Evolutionary conservation across 2,113 vertebrate species (phyloP).

Genomic region (Silurus asotus): DNA sequence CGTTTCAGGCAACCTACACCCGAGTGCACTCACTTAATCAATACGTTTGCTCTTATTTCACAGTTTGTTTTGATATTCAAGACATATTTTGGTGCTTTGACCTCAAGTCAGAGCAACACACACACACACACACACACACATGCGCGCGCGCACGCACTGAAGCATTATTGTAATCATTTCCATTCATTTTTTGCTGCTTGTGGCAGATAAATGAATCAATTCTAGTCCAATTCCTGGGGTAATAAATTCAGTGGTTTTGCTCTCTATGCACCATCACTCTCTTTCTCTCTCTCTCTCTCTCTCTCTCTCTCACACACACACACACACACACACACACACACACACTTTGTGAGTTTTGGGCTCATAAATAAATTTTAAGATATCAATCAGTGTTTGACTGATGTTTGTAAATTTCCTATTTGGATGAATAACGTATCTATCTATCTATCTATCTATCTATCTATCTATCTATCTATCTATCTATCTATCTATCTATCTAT

Average conservation of each 20-base stretch:
- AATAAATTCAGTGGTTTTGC: conserved; percentile 69
- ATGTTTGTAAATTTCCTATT: no score
- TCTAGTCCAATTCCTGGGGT: conserved; percentile 61
- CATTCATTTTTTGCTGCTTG: conserved; percentile 39
- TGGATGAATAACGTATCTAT: no score
- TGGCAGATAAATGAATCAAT: conserved; percentile 69
- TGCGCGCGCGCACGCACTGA: conserved; percentile 12
- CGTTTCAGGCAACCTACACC: not conserved
- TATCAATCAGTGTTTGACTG: no score
- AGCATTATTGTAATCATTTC: conserved; percentile 15
- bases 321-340: no score
- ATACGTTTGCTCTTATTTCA: conserved; percentile 1
- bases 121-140: conserved; percentile 20
- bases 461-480: no score
- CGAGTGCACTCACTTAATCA: not conserved
- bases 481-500: not conserved
- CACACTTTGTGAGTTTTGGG: no score
- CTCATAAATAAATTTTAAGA: no score
- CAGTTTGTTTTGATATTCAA: not conserved
- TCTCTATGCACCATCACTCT: conserved; percentile 16
- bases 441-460: no score
- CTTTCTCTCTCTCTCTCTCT: not conserved
- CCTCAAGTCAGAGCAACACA: not conserved
- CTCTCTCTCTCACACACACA: not conserved
- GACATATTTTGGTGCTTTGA: not conserved